Evolutionary conservation across 2,888 invertebrate genomes (phyloP), one percentile per base, ranked within the genome.

Genomic region (Rhingia rostrata): DNA sequence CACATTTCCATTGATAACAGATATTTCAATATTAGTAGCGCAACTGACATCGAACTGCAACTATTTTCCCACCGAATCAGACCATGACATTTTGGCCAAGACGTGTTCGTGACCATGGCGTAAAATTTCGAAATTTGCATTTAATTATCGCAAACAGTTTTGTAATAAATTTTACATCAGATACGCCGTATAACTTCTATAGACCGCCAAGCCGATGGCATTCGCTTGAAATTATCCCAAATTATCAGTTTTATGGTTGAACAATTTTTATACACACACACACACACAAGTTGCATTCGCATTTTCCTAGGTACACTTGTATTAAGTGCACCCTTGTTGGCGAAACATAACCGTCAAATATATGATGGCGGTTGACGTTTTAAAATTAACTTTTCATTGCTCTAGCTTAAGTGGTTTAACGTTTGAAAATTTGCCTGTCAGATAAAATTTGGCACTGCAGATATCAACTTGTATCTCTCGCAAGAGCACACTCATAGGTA

Each of bases 241-340:
- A 64, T 78, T 63, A 70, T 78, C 70, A 43, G 63, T 56, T 78
- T 78, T 51, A 64, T 64, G 78, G 63, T 72, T 72, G 64, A 78
- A 58, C 32, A 58, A 64, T 64, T 72, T 64, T 33, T 47, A 43
- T 43, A 47, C 6, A 43, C 7, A 4, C 7, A 6, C 7, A 9
- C 7, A 6, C 6, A 14, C 6, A 14, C 14, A 14, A 14, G 7
- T 12, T 45, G 6, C 30, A 41, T 73, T 64, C 39, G n/a, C n/a
- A 64, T 33, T 9, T 22, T 22, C 22, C 22, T 22, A 22, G 41
- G 9, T 39, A n/a, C 14, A 64, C 12, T 51, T 58, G 41, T 37
- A 64, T 49, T 66, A 22, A 22, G 2, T 54, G n/a, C 22, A 63
- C 49, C 14, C 12, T 30, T n/a, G 30, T 47, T n/a, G 12, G 6